Evolutionary conservation across 2,797 vertebrate species (phyloP), one percentile per base, ranked within the genome.

Genomic region (Acipenser ruthenus): DNA sequence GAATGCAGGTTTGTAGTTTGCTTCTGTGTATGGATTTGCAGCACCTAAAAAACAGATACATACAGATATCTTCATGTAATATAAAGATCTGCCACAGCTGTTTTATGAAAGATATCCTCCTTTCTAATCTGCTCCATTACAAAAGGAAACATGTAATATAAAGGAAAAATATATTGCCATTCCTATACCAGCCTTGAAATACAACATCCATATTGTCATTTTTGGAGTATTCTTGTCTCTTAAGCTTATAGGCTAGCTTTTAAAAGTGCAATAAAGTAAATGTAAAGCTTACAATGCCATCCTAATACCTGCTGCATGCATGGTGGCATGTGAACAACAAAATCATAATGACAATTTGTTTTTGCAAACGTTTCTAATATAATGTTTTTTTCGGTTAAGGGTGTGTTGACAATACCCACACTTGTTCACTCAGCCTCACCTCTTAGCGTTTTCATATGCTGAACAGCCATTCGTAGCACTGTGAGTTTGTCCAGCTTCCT

Each of bases 1-100:
- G 87, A 99, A 99, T 68, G 96, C 92, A 62, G 97, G 97, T 80
- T 99, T 99, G 85, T 99, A 99, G 86, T 99, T 99, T 67, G 95
- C 96, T 86, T 99, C 97, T 60, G 95, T 98, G 77, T 98, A 99
- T 1, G 95, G 95, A 74, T 97, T 99, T 67, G 94, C 89, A 78
- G 95, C 94, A 82, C 96, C 97, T 99, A 71, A 61, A 73, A 50
- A 70, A 50, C 53, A 10, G 11, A 50, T 8, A 50, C 9, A 13
- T 15, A 49, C 50, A 62, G 18, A 37, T 48, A 7, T 10, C 15
- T 62, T 48, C 58, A 60, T 15, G 1, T 60, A 18, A 8, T 8
- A 11, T 60, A 11, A 60, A 60, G 6, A 11, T n/a, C 4, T 12
- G 15, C 59, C 15, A 0, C 59, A 62, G 60, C 1, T 23, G 12